These are phyloP conservation scores for Gymnothorax javanicus DNA, from an alignment of 2,797 vertebrate species.

Conservation along the genomic window DNA sequence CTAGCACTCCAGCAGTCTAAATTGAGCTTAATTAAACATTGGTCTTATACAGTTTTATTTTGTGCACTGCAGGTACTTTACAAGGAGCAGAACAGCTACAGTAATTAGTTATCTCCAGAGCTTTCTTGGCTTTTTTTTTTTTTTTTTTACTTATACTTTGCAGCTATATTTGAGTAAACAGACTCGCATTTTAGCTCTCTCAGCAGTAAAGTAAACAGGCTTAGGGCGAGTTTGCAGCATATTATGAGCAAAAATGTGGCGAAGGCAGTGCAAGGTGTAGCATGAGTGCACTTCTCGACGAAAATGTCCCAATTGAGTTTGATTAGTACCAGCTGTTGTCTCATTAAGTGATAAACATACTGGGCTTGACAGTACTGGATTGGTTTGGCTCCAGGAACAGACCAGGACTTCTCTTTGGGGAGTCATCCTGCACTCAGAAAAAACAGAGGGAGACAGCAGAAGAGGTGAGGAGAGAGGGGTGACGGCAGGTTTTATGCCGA, in stretches of 20 bases:
- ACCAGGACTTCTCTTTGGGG: background rate
- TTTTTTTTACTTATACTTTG: background rate
- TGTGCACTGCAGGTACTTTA: background rate
- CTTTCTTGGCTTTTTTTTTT: background rate
- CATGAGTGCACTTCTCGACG: background rate
- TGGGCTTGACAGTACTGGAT: background rate
- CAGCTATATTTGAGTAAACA: background rate
- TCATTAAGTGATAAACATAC: background rate
- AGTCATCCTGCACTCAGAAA: background rate
- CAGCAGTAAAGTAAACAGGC: background rate
- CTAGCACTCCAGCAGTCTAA: background rate
- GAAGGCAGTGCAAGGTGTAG: background rate
- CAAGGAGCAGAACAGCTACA: background rate
- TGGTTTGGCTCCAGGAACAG: background rate
- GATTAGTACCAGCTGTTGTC: background rate
- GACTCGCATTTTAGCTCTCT: background rate
- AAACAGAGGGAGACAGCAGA: background rate
- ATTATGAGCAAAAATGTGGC: background rate
- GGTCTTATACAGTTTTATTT: background rate
- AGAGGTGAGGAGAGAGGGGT: background rate
- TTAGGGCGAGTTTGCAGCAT: background rate
- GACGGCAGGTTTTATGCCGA: background rate
- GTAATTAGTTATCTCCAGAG: background rate
- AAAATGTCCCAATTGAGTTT: background rate
- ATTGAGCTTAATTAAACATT: background rate